Base-by-base conservation (phyloP, 2,888 invertebrate genomes). In the Iselma pallidipennis region DNA sequence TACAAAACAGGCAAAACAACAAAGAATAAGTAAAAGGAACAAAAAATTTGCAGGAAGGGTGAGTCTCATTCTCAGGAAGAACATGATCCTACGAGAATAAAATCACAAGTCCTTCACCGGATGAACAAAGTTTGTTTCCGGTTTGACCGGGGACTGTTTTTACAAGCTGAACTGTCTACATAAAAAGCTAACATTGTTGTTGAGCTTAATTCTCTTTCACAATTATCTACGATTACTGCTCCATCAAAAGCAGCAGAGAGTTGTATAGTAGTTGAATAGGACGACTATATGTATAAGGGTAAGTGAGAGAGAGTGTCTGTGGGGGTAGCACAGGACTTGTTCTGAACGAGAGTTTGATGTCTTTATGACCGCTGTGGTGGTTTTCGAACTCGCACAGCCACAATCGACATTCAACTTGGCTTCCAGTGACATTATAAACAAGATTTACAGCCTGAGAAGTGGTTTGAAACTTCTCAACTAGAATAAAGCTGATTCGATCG, bases 181-280 rank as follows among this genome's bases (percentile, higher is more conserved):
- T 77, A 79, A 78, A 80, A 79, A 77, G 73, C 75, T 71, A 74
- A 78, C 79, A 78, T 78, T 79, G 79, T 79, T 78, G 79, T 79
- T 75, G 73, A 74, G 75, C 76, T 78, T 78, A 79, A 78, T 78
- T 78, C 74, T 76, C 76, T 60, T 76, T 76, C 74, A 77, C 78
- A 79, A 79, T 79, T 79, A 80, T 79, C 78, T 74, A 73, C 79
- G 79, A 80, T 81, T 80, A 81, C 79, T 72, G 77, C 78, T 74
- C 79, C 78, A 81, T 80, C 79, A 80, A 81, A 80, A 76, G 76
- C 65, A 60, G 59, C n/a, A 55, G 53, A 42, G 52, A 50, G 61
- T 64, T 37, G 9, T 21, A 10, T 14, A 10, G 28, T 23, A 53
- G 16, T 52, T 28, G 57, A 33, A 33, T n/a, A 48, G 53, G 55